Evolutionary conservation across 2,888 invertebrate genomes (phyloP).

Genomic region (Spodoptera exigua): DNA sequence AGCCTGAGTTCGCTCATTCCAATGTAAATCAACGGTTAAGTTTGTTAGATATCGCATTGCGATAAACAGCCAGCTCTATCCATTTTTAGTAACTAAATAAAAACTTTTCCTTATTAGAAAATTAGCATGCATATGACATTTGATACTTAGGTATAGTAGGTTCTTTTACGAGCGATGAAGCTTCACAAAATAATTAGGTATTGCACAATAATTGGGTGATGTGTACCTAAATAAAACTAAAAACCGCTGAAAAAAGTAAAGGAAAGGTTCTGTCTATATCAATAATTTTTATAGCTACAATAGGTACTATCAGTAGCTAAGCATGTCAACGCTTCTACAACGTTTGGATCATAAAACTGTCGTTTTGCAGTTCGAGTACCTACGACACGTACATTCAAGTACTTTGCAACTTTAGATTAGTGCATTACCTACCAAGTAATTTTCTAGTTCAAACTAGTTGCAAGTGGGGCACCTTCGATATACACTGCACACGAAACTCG

Average conservation of each 20-base stretch:
- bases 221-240: no score
- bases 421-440: conserved; percentile 46
- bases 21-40: conserved; percentile 37
- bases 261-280: no score
- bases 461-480: conserved; percentile 54
- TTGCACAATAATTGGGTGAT: no score
- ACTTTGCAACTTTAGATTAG: conserved; percentile 44
- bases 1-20: conserved; percentile 22
- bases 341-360: conserved; percentile 5
- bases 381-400: conserved; percentile 35
- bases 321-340: conserved; percentile 7
- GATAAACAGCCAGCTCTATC: neutral
- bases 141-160: no score
- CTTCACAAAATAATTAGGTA: no score
- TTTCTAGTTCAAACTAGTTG: conserved; percentile 50
- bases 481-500: conserved; percentile 29
- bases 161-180: no score
- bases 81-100: no score
- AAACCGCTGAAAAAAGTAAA: no score
- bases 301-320: neutral
- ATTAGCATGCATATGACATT: no score
- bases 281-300: no score
- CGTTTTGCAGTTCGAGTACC: conserved; percentile 32
- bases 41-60: conserved; percentile 14
- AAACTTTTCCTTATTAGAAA: no score